Conservation (phyloP, 1,140 invertebrate species). For the Hylaeus volcanicus region DNA sequence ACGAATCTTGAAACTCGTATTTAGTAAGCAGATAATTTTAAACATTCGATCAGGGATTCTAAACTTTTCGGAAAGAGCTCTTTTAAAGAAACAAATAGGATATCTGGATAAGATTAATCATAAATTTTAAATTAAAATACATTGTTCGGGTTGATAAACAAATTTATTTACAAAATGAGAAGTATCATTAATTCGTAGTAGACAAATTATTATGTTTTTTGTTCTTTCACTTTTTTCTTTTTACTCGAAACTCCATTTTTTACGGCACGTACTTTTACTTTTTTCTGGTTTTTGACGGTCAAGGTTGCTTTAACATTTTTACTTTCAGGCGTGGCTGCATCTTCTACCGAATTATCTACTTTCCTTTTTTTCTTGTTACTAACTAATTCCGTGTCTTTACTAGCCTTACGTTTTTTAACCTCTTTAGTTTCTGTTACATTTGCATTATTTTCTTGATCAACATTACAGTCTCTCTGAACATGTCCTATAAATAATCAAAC, state of each 20-base stretch:
- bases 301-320: neutral
- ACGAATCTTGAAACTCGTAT: too few relatives aligned
- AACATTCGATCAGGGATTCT: too few relatives aligned
- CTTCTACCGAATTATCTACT: neutral
- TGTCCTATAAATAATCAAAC: slow-evolving; percentile 63
- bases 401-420: slow-evolving; percentile 38
- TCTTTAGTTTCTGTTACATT: neutral
- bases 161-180: slow-evolving; percentile 2
- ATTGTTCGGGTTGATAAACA: neutral
- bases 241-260: neutral
- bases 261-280: neutral
- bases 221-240: slow-evolving; percentile 13
- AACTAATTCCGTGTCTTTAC: neutral
- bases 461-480: slow-evolving; percentile 56
- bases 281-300: neutral
- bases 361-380: slow-evolving; percentile 36
- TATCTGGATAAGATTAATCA: neutral
- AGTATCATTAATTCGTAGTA: neutral
- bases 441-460: neutral
- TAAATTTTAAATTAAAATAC: slow-evolving; percentile 9
- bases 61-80: too few relatives aligned
- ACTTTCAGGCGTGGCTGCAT: neutral
- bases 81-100: neutral
- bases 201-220: neutral
- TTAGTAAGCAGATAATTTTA: too few relatives aligned